Conservation (phyloP, 2,113 vertebrate genomes). For the Otis tarda region DNA sequence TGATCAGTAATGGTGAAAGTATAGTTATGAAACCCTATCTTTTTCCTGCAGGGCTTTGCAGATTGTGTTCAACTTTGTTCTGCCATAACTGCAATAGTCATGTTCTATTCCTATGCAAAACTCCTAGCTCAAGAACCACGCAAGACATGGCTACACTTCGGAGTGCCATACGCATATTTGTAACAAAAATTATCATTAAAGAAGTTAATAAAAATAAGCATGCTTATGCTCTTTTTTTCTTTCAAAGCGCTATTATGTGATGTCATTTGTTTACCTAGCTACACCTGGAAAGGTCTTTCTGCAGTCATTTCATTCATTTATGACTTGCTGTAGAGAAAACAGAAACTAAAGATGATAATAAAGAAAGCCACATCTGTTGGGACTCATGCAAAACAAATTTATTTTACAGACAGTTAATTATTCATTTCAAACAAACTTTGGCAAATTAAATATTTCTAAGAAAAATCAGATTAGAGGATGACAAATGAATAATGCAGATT, state of each 20-base stretch:
- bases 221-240: not conserved
- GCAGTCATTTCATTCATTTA: not conserved
- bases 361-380: slow-evolving; percentile 30
- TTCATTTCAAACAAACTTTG: slow-evolving; percentile 28
- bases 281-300: slow-evolving; percentile 22
- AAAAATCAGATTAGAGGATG: not conserved
- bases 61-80: not conserved
- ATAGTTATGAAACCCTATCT: not conserved
- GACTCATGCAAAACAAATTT: slow-evolving; percentile 47
- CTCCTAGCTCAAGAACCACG: not conserved
- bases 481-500: slow-evolving; percentile 6
- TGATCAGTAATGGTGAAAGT: not conserved
- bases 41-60: not conserved
- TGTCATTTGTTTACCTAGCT: slow-evolving; percentile 35
- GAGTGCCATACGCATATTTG: not conserved
- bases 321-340: not conserved
- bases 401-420: slow-evolving; percentile 54
- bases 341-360: not conserved
- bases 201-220: not conserved
- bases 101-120: not conserved
- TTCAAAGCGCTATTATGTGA: not conserved
- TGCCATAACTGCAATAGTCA: accelerated
- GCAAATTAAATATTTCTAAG: slow-evolving; percentile 38
- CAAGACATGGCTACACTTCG: not conserved
- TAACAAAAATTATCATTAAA: not conserved